phyloP scores from a whole-genome alignment of 2,797 vertebrate species.

The Acanthurus tractus region DNA sequence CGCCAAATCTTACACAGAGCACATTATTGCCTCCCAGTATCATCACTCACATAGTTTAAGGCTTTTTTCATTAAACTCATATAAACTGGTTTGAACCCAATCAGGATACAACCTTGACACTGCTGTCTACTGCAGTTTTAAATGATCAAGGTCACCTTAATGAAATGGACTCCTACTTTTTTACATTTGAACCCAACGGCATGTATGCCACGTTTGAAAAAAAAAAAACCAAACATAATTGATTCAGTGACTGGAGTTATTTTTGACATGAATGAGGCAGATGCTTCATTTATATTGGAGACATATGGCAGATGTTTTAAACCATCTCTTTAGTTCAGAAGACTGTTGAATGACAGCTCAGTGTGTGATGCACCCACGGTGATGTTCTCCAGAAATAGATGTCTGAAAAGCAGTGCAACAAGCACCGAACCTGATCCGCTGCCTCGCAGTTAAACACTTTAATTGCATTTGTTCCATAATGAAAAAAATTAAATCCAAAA shows the following conservation, averaged over 20 bases:
- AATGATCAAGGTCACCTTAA: conserved; percentile 38
- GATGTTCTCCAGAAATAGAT: conserved; percentile 4
- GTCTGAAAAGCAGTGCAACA: not conserved
- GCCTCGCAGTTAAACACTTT: conserved; percentile 1
- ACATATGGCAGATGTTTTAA: conserved; percentile 32
- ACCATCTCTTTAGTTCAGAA: conserved; percentile 20
- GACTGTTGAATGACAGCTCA: conserved; percentile 32
- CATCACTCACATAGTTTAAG: conserved; percentile 17
- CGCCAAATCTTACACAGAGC: conserved; percentile 50
- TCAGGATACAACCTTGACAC: not conserved
- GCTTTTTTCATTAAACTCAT: conserved; percentile 13
- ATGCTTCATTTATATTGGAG: conserved; percentile 32
- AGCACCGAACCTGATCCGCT: not conserved
- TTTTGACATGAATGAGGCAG: conserved; percentile 7
- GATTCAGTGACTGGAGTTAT: not conserved
- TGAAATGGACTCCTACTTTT: not conserved
- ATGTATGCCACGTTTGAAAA: not conserved
- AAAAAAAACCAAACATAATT: not conserved
- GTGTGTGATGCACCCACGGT: conserved; percentile 9
- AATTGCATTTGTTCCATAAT: not conserved
- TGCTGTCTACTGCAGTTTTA: not conserved
- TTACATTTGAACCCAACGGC: not conserved
- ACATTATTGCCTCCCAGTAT: conserved; percentile 27
- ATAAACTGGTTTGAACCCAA: not conserved
- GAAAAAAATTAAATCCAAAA: not conserved